Percentiles rank a stretch among this genome's conserved stretches.
phyloP scores from a whole-genome alignment of 2,113 vertebrate genomes.

The Oostethus manadensis region DNA sequence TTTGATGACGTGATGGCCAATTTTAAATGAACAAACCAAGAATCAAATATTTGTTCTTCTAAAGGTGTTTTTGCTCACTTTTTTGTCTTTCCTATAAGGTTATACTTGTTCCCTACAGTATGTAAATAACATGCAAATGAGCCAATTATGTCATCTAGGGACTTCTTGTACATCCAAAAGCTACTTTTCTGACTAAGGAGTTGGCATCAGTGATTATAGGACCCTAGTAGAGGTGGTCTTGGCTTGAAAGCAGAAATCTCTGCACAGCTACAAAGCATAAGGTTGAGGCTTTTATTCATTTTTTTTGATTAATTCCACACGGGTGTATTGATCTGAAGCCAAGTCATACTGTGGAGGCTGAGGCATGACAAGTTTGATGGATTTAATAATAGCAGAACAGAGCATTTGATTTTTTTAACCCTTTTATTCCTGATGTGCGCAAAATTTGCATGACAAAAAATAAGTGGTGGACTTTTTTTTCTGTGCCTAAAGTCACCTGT shows the following conservation, averaged over 20 bases:
- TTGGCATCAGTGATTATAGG: neutral
- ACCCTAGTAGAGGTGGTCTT: neutral
- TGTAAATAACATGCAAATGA: too few species aligned
- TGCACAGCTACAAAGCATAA: neutral
- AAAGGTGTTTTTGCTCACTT: too few species aligned
- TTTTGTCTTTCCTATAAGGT: too few species aligned
- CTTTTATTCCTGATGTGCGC: slow-evolving; percentile 2
- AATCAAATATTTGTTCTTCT: too few species aligned
- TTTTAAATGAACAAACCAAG: too few species aligned
- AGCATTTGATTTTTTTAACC: neutral
- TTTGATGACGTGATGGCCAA: too few species aligned
- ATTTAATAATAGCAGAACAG: neutral
- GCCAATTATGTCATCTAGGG: too few species aligned
- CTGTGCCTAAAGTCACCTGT: slow-evolving; percentile 31
- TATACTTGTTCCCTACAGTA: too few species aligned
- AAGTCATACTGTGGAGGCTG: neutral
- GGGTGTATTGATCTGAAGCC: neutral
- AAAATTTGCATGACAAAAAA: neutral
- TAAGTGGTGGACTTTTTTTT: neutral
- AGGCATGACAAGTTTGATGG: neutral
- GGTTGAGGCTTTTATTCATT: neutral
- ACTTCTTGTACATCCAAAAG: too few species aligned
- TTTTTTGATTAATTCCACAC: neutral
- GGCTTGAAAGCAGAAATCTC: neutral
- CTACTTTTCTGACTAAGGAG: too few species aligned